phyloP scores from a whole-genome alignment of 2,888 invertebrate species.

The Philhelius pedissequus region DNA sequence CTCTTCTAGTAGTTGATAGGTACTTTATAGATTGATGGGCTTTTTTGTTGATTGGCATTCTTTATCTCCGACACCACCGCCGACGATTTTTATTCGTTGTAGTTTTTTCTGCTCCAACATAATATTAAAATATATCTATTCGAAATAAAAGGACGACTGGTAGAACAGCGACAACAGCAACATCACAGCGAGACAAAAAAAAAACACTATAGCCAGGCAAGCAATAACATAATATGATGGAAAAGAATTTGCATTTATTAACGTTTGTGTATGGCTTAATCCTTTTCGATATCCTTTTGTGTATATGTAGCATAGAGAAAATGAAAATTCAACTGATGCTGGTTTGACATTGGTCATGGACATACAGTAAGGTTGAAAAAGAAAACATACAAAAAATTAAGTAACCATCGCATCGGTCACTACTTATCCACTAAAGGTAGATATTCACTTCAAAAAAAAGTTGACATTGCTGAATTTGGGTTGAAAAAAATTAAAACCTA shows the following conservation, averaged over 20 bases:
- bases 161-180: no score
- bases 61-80: neutral
- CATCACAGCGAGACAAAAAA: no score
- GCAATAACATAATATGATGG: slow-evolving; percentile 56
- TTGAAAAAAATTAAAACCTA: no score
- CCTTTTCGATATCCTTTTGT: slow-evolving; percentile 6
- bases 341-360: neutral
- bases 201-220: slow-evolving; percentile 11
- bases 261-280: neutral
- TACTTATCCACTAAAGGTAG: no score
- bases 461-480: no score
- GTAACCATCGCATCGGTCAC: no score
- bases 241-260: slow-evolving; percentile 54
- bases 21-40: neutral
- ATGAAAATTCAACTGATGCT: neutral
- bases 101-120: neutral
- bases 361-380: neutral
- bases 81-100: neutral
- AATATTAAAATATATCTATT: slow-evolving; percentile 1
- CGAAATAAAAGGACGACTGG: neutral
- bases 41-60: neutral
- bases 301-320: neutral
- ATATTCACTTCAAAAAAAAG: no score
- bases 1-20: neutral
- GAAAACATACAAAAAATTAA: no score